phyloP scores from a whole-genome alignment of 2,888 invertebrate species.

The Mycalesis mineus region DNA sequence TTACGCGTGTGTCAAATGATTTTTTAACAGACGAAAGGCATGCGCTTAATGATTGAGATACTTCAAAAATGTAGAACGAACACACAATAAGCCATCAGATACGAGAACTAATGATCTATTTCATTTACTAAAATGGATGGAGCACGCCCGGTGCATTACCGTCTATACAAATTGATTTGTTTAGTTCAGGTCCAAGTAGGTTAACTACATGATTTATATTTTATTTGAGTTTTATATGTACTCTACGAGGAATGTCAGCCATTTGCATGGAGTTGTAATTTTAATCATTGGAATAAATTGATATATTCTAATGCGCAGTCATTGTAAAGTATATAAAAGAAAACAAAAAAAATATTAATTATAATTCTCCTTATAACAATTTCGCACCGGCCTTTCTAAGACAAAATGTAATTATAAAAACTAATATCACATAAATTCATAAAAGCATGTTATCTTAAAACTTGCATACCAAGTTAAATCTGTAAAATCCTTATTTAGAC shows the following conservation, averaged over 20 bases:
- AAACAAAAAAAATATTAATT: too few relatives aligned
- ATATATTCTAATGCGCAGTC: too few relatives aligned
- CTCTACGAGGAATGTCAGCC: neutral
- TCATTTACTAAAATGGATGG: conserved; percentile 19
- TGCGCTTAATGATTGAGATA: neutral
- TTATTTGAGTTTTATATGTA: neutral
- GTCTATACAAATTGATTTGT: conserved; percentile 18
- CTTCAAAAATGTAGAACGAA: neutral
- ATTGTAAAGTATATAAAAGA: too few relatives aligned
- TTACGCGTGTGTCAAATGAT: too few relatives aligned
- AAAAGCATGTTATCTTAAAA: neutral
- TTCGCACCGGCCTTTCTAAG: too few relatives aligned
- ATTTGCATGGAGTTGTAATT: neutral
- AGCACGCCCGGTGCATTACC: conserved; percentile 14
- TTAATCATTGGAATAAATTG: neutral
- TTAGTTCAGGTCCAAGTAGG: conserved; percentile 3
- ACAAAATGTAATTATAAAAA: too few relatives aligned
- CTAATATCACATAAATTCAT: neutral
- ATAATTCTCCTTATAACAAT: too few relatives aligned
- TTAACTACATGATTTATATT: conserved; percentile 6
- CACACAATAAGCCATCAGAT: conserved; percentile 1
- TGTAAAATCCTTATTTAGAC: conserved; percentile 15
- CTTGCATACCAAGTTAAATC: conserved; percentile 3
- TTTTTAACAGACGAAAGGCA: too few relatives aligned
- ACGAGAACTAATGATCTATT: conserved; percentile 1